Percentiles rank a stretch among this genome's conserved stretches.
Evolutionary conservation across 1,140 invertebrate genomes (phyloP).

Genomic region (Charaxes varanes): DNA sequence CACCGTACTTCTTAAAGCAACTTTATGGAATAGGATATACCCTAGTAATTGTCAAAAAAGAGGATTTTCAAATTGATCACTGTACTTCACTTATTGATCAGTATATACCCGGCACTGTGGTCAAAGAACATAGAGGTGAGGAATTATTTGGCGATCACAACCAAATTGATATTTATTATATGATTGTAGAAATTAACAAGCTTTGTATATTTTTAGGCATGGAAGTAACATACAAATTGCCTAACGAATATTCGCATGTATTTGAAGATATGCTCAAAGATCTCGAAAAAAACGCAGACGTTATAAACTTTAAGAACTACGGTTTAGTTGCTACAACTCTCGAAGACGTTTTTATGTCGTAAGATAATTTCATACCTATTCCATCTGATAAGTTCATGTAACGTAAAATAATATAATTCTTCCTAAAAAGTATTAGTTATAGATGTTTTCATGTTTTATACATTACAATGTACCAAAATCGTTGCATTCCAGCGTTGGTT

Average conservation of each 20-base stretch:
- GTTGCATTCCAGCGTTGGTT: slow-evolving; percentile 39
- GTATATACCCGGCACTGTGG: slow-evolving; percentile 39
- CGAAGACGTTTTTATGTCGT: slow-evolving; percentile 92
- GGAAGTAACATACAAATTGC: slow-evolving; percentile 73
- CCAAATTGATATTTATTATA: neutral
- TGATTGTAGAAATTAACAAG: neutral
- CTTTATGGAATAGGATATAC: slow-evolving; percentile 89
- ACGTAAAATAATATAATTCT: neutral
- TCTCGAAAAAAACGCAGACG: slow-evolving; percentile 77
- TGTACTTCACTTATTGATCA: slow-evolving; percentile 43
- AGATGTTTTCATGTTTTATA: too few species aligned
- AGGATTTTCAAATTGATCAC: slow-evolving; percentile 32
- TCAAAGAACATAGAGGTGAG: slow-evolving; percentile 52
- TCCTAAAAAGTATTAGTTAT: too few species aligned
- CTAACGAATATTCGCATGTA: slow-evolving; percentile 54
- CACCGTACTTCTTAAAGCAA: slow-evolving; percentile 74
- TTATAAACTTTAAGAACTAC: slow-evolving; percentile 79
- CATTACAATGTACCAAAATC: too few species aligned
- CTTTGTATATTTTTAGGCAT: slow-evolving; percentile 59
- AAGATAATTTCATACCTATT: slow-evolving; percentile 38
- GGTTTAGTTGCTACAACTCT: slow-evolving; percentile 86
- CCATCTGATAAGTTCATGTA: neutral
- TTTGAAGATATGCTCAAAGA: slow-evolving; percentile 79
- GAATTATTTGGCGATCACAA: too few species aligned
- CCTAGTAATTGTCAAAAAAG: slow-evolving; percentile 72